Base-by-base conservation (phyloP, 2,888 invertebrate species). In the Leptura quadrifasciata region DNA sequence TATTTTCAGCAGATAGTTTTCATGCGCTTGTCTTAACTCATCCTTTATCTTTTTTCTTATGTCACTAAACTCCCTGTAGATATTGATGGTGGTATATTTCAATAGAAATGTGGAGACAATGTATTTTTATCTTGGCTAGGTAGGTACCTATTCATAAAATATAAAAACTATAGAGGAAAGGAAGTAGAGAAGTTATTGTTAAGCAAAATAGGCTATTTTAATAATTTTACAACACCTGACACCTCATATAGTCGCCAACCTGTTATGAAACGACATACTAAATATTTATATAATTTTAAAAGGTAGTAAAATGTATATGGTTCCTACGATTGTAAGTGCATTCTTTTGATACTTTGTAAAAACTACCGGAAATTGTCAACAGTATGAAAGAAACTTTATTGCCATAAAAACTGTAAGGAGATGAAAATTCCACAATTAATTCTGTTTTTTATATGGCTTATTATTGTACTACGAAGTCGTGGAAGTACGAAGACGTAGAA, bases 141-240 rank as follows among this genome's bases (percentile, higher is more conserved):
- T n/a, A n/a, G 27, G 27, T 5, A 5, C 6, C 5, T 6, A 31
- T 8, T 6, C 27, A 31, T 47, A n/a, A 47, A 47, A n/a, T 12
- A 47, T 47, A 15, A n/a, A 12, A n/a, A 47, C 12, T 1, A 47
- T 47, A 47, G n/a, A 47, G 15, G 47, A 47, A 15, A 47, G 47
- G 47, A 47, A 47, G 2, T 47, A n/a, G 47, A 47, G 39, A 39
- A 39, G 47, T 47, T 47, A 47, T 47, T 47, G n/a, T 47, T 47
- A 47, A 15, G 47, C 47, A 47, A 47, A 47, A 47, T 47, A 47
- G n/a, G 47, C n/a, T 47, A 15, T 47, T 47, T 47, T 47, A 15
- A n/a, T 47, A 47, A n/a, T 47, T 47, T 47, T n/a, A 47, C 47
- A 47, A n/a, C 47, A 47, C 47, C 47, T 47, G 47, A n/a, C 47